Base-by-base conservation (phyloP, 30 jellyfish, hydroid and myxozoan species). In the Aurelia sp. region DNA sequence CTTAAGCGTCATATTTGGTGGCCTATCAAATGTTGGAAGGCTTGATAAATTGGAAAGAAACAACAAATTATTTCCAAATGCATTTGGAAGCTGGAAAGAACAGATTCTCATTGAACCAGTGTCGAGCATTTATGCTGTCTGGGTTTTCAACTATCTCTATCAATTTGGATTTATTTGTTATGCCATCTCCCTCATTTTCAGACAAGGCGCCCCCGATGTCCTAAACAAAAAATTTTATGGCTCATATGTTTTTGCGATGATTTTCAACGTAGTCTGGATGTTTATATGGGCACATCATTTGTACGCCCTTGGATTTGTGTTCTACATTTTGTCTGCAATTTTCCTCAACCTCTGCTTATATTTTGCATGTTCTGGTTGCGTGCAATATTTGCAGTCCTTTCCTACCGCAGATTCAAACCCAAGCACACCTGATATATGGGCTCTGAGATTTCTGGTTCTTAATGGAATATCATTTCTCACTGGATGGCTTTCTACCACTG, bases 401-500 rank as follows among this genome's bases (percentile, higher is more conserved):
- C 61, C 80, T 6, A 74, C 65, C 22, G 63, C 80, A 11, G 38
- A 63, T 15, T 68, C 78, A 18, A n/a, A 2, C 30, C 60, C 80
- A n/a, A 74, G 65, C 33, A 21, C 66, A 20, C 52, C 60, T 2
- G 80, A 78, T 78, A 30, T 78, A 0, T 78, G 89, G 89, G 55
- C 57, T 19, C 52, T 78, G 47, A 72, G 80, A 16, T 21, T 78
- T 17, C 72, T 78, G 18, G 72, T 78, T 10, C 47, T 78, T 52
- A 78, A 78, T 53, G 89, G 81, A 20, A 63, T 64, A 0, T n/a
- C 89, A n/a, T 78, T 78, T 57, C 66, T 78, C 68, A 48, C 89
- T 78, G 89, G 89, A 4, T 78, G 89, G 89, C 80, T 78, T 47
- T 78, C 89, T 15, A 41, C 71, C 22, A 78, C 89, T 15, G 89